Conservation (phyloP, 64 coral and sea anemone genomes). For the Dendronephthya gigantea region DNA sequence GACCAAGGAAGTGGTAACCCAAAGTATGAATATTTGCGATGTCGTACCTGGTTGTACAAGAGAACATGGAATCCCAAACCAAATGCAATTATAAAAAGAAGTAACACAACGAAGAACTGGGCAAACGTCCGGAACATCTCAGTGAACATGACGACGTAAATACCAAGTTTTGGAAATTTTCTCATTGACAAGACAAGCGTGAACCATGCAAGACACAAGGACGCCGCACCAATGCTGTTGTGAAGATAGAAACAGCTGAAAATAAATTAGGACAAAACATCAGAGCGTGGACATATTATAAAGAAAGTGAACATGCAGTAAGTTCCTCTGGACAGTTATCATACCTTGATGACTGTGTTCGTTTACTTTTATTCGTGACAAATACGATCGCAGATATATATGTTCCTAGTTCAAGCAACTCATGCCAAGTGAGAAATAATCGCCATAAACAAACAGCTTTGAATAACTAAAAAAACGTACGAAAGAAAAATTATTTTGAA, state of each 20-base stretch:
- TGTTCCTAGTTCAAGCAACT: slow-evolving; percentile 58
- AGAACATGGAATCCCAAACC: slow-evolving; percentile 67
- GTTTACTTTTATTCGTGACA: slow-evolving; percentile 31
- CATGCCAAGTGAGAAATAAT: slow-evolving; percentile 62
- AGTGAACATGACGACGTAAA: slow-evolving; percentile 96
- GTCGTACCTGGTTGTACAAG: slow-evolving; percentile 54
- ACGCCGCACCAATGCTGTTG: slow-evolving; percentile 57
- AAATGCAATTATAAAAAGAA: slow-evolving; percentile 76
- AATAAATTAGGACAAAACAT: background rate
- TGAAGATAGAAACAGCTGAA: slow-evolving; percentile 49
- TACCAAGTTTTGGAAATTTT: slow-evolving; percentile 88
- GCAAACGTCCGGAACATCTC: slow-evolving; percentile 68
- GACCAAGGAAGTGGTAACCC: too few species aligned
- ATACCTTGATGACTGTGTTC: background rate
- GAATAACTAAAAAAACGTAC: slow-evolving; percentile 38
- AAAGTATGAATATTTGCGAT: background rate
- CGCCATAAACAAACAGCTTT: slow-evolving; percentile 59
- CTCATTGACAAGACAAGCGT: slow-evolving; percentile 59
- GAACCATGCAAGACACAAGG: slow-evolving; percentile 71
- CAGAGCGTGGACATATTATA: too few species aligned
- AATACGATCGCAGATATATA: slow-evolving; percentile 66
- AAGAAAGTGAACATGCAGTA: background rate
- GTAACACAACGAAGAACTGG: slow-evolving; percentile 59
- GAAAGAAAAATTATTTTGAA: too few species aligned
- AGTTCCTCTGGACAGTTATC: background rate